These are phyloP conservation scores for Pyrrhura leucotis DNA, from an alignment of 2,797 vertebrate species.

Conservation along the genomic window DNA sequence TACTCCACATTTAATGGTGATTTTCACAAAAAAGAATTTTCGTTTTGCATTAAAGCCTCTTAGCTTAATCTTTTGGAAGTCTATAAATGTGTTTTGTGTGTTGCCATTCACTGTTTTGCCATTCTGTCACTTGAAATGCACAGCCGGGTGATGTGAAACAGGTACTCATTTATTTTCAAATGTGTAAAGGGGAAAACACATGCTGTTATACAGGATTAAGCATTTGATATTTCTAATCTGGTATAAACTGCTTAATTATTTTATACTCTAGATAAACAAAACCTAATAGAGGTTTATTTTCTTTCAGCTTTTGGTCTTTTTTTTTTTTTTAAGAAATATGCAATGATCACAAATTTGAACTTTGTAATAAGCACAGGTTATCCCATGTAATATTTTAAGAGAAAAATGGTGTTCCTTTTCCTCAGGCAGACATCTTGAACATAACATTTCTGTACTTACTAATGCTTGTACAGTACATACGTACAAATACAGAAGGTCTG, in stretches of 20 bases:
- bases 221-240: not conserved
- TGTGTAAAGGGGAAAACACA: fast-evolving
- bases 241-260: not conserved
- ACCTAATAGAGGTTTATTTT: not conserved
- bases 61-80: not conserved
- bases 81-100: not conserved
- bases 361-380: not conserved
- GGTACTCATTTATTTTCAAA: not conserved
- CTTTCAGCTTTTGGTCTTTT: not conserved
- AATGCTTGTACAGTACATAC: not conserved
- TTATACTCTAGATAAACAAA: not conserved
- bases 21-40: not conserved
- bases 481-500: not conserved
- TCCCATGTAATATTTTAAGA: not conserved
- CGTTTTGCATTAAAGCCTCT: not conserved
- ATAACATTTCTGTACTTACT: not conserved
- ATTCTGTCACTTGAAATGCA: not conserved
- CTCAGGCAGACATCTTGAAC: not conserved
- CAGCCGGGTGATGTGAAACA: not conserved
- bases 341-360: not conserved
- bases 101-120: not conserved
- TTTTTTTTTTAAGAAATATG: not conserved
- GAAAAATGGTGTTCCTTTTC: not conserved
- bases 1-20: not conserved
- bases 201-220: not conserved